A percentile compares a stretch with the other conserved stretches of the same genome.
Conservation (phyloP, 2,797 vertebrate genomes). For the Dendrocincla tyrannina region DNA sequence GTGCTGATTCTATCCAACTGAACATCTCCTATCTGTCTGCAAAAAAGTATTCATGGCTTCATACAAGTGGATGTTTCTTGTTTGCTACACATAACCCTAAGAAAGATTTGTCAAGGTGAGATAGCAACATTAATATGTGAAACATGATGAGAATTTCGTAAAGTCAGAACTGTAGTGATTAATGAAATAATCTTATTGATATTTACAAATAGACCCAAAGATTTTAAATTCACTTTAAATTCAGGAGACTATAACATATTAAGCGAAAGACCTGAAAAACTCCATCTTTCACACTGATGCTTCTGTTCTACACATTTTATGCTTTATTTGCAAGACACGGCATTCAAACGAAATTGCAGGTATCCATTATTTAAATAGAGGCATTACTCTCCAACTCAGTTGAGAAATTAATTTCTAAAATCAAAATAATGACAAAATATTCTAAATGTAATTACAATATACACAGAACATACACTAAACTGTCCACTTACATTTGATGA, state of each 20-base stretch:
- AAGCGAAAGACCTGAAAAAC: background rate
- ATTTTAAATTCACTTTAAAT: background rate
- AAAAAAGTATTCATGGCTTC: background rate
- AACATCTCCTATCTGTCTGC: background rate
- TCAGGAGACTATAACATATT: accelerated
- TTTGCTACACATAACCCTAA: background rate
- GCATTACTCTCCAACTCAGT: background rate
- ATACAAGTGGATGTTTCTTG: background rate
- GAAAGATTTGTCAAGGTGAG: background rate
- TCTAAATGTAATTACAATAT: background rate
- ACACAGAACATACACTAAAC: background rate
- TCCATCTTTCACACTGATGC: background rate
- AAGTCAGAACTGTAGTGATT: background rate
- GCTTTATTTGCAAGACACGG: background rate
- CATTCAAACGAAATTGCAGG: background rate
- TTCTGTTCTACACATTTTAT: background rate
- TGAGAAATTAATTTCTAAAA: background rate
- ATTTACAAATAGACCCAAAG: background rate
- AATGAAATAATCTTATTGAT: background rate
- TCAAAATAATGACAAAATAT: background rate
- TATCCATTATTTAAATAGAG: background rate
- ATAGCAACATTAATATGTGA: background rate
- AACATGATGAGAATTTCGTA: background rate
- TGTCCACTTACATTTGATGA: background rate
- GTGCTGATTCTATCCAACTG: background rate